These are phyloP conservation scores for Falco biarmicus DNA, from an alignment of 2,797 vertebrate species.

Conservation along the genomic window DNA sequence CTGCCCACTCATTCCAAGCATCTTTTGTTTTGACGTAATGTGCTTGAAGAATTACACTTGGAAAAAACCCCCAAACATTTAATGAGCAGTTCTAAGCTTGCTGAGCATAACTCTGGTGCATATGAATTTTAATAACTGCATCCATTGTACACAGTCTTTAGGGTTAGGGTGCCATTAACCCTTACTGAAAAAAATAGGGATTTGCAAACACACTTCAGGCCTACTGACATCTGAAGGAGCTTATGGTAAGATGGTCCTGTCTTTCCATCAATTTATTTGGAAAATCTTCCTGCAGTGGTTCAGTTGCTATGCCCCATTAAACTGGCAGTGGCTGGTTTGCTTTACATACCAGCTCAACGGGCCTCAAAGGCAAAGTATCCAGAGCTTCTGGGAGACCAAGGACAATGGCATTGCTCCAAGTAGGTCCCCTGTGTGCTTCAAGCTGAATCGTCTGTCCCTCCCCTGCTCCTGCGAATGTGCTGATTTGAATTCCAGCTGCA, in stretches of 20 bases:
- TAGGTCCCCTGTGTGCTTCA: rapidly evolving
- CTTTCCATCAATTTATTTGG: background rate
- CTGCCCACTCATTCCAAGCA: background rate
- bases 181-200: background rate
- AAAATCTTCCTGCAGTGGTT: background rate
- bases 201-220: background rate
- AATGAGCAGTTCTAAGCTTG: background rate
- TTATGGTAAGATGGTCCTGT: background rate
- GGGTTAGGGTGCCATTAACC: background rate
- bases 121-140: background rate
- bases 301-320: background rate
- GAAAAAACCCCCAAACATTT: background rate
- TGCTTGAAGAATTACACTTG: background rate
- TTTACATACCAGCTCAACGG: background rate
- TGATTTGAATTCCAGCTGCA: background rate
- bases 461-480: background rate
- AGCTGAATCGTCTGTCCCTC: background rate
- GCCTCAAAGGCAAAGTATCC: background rate
- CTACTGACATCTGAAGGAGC: background rate
- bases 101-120: background rate
- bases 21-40: constrained; percentile 10
- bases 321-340: background rate
- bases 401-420: background rate
- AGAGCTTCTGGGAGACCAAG: background rate
- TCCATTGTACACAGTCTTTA: background rate